phyloP scores from a whole-genome alignment of 2,888 invertebrate species.

The Cenopis cana region DNA sequence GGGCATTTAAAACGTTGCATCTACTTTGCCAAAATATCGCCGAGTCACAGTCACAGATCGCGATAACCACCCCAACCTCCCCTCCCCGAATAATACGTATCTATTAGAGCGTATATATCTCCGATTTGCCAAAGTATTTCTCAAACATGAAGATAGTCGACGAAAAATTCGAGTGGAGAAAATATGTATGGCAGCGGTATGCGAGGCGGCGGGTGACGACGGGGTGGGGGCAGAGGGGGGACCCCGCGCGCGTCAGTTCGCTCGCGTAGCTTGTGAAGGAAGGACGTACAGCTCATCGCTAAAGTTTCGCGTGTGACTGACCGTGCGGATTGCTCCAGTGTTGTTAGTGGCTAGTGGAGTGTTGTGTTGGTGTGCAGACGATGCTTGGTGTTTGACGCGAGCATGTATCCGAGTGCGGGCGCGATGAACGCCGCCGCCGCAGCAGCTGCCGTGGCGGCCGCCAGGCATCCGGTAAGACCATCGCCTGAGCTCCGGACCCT shows the following conservation, averaged over 20 bases:
- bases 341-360: conserved; percentile 73
- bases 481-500: conserved; percentile 1
- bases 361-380: conserved; percentile 74
- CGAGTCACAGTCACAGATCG: conserved; percentile 65
- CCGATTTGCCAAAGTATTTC: conserved; percentile 82
- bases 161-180: conserved; percentile 84
- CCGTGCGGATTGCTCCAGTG: conserved; percentile 65
- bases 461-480: conserved; percentile 92
- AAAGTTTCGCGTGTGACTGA: conserved; percentile 72
- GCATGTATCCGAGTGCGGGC: conserved; percentile 94
- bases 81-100: conserved; percentile 80
- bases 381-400: conserved; percentile 83
- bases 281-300: conserved; percentile 59
- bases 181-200: conserved; percentile 80
- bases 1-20: conserved; percentile 62
- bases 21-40: conserved; percentile 66
- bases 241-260: conserved; percentile 69
- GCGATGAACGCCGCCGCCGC: conserved; percentile 93
- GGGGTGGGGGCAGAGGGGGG: conserved; percentile 61
- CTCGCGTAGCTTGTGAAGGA: conserved; percentile 61
- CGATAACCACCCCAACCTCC: conserved; percentile 64
- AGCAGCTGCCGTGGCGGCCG: conserved; percentile 93
- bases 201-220: conserved; percentile 68
- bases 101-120: conserved; percentile 83
- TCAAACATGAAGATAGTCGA: conserved; percentile 83